These are phyloP conservation scores for Eudasyphora cyanicolor DNA, from an alignment of 2,888 invertebrate genomes.

Conservation along the genomic window DNA sequence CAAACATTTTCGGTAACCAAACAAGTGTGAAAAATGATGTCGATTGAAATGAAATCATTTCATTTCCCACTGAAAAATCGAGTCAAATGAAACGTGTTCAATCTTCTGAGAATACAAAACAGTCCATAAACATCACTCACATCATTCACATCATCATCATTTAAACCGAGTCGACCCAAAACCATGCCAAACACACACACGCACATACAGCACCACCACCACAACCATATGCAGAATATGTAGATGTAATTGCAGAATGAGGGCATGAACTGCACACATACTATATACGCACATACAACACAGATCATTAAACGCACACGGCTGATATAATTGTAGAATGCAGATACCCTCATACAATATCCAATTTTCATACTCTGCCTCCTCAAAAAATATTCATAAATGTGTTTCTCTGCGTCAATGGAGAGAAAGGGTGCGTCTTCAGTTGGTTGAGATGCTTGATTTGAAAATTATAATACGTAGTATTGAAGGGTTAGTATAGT, in stretches of 20 bases:
- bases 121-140: constrained; percentile 7
- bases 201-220: background rate
- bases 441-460: too few species aligned
- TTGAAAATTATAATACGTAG: too few species aligned
- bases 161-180: background rate
- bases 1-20: background rate
- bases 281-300: background rate
- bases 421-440: background rate
- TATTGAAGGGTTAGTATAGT: too few species aligned
- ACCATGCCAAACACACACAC: background rate
- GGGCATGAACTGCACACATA: background rate
- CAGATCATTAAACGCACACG: background rate
- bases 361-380: background rate
- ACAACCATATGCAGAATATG: background rate
- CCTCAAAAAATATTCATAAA: constrained; percentile 8
- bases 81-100: constrained; percentile 8
- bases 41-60: constrained; percentile 18
- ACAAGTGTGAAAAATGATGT: constrained; percentile 14
- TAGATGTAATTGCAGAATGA: background rate
- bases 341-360: background rate
- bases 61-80: constrained; percentile 11
- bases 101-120: constrained; percentile 3
- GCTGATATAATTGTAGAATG: background rate
- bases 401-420: background rate
- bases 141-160: background rate